Percentiles rank a stretch among this genome's conserved stretches.
phyloP scores from a whole-genome alignment of 2,797 vertebrate genomes.

The Poecilia gillii region DNA sequence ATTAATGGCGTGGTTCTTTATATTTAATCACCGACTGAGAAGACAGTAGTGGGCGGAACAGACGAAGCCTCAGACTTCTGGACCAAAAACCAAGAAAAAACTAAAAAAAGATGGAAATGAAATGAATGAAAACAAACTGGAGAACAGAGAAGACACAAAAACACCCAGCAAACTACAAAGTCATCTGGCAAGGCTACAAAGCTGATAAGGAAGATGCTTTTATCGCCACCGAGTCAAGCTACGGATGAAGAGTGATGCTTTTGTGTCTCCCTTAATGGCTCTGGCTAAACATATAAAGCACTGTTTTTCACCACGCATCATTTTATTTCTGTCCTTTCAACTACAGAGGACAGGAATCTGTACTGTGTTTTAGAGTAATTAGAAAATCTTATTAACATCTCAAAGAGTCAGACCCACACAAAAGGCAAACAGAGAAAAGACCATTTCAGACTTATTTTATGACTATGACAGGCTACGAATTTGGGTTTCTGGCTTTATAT shows the following conservation, averaged over 20 bases:
- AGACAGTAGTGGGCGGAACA: conserved; percentile 66
- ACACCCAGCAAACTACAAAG: conserved; percentile 70
- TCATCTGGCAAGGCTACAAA: conserved; percentile 62
- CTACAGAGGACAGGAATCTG: conserved; percentile 59
- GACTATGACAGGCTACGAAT: conserved; percentile 12
- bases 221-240: conserved; percentile 61
- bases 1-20: conserved; percentile 79
- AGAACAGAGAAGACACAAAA: conserved; percentile 62
- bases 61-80: conserved; percentile 63
- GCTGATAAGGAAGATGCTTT: conserved; percentile 74
- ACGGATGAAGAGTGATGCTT: conserved; percentile 50
- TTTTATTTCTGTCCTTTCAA: conserved; percentile 61
- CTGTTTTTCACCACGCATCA: conserved; percentile 55
- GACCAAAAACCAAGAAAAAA: conserved; percentile 41
- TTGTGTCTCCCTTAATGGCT: conserved; percentile 63
- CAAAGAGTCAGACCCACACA: conserved; percentile 20
- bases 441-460: conserved; percentile 35
- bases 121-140: conserved; percentile 71
- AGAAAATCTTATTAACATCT: conserved; percentile 71
- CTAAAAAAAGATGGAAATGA: conserved; percentile 41
- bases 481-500: conserved; percentile 5
- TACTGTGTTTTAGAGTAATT: conserved; percentile 55
- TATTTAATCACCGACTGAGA: conserved; percentile 73
- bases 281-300: conserved; percentile 61
- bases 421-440: conserved; percentile 37